These are phyloP conservation scores for Sinopyrophorus schimmeli DNA, from an alignment of 2,888 invertebrate species.

Conservation along the genomic window DNA sequence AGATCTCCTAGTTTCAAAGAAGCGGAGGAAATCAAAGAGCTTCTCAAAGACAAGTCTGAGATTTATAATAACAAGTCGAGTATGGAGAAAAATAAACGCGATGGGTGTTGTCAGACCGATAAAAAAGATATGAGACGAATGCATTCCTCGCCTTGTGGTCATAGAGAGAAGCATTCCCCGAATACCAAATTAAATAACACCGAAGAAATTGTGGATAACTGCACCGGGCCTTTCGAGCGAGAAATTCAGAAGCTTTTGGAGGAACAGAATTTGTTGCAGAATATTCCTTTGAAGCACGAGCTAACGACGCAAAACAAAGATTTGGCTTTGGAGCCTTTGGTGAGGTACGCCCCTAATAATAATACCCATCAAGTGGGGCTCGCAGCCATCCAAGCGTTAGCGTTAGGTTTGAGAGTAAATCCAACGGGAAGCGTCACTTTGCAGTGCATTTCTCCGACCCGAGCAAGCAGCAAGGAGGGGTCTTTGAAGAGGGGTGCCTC, in stretches of 20 bases:
- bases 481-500: constrained; percentile 55
- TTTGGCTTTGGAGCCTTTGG: constrained; percentile 57
- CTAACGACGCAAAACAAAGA: constrained; percentile 66
- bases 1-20: constrained; percentile 56
- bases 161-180: constrained; percentile 53
- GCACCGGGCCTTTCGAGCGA: constrained; percentile 72
- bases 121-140: constrained; percentile 62
- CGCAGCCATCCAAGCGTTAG: constrained; percentile 77
- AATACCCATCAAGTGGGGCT: constrained; percentile 74
- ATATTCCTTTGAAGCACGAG: constrained; percentile 64
- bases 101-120: constrained; percentile 69
- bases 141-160: constrained; percentile 60
- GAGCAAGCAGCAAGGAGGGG: constrained; percentile 58
- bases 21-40: constrained; percentile 52
- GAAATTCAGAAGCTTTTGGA: constrained; percentile 79
- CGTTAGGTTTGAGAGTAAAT: constrained; percentile 55
- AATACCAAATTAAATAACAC: constrained; percentile 60
- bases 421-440: constrained; percentile 52
- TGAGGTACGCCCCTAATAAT: constrained; percentile 57
- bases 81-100: constrained; percentile 63
- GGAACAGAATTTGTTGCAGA: constrained; percentile 68
- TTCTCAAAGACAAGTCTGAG: constrained; percentile 53
- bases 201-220: constrained; percentile 56
- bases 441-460: constrained; percentile 52
- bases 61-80: constrained; percentile 59